phyloP scores from a whole-genome alignment of 2,797 vertebrate genomes.

The Fratercula arctica region DNA sequence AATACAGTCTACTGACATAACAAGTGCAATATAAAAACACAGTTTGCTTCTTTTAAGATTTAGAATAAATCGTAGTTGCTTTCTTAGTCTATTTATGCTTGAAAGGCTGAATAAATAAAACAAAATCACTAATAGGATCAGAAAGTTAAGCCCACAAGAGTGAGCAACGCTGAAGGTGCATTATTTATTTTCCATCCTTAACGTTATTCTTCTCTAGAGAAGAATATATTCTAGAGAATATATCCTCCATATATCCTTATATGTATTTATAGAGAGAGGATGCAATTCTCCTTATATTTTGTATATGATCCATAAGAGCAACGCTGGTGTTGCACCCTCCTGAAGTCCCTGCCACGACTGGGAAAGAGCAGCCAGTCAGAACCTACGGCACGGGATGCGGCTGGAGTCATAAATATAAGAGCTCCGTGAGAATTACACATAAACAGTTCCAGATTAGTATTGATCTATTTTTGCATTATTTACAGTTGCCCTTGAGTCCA shows the following conservation, averaged over 20 bases:
- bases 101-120: neutral
- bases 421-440: constrained; percentile 1
- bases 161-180: neutral
- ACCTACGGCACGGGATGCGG: neutral
- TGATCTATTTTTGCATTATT: constrained; percentile 72
- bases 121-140: neutral
- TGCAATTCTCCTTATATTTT: neutral
- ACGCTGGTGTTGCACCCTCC: neutral
- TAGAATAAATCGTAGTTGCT: neutral
- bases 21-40: neutral
- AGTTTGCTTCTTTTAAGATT: neutral
- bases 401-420: constrained; percentile 15
- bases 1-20: neutral
- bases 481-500: constrained; percentile 59
- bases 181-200: neutral
- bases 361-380: neutral
- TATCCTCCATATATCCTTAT: neutral
- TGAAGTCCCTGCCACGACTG: neutral
- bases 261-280: neutral
- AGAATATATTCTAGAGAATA: neutral
- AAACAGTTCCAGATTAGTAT: constrained; percentile 60
- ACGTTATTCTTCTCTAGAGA: neutral
- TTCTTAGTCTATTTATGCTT: neutral
- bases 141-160: neutral
- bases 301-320: neutral